Percentiles rank a stretch among this genome's conserved stretches.
Conservation (phyloP, 1,140 invertebrate species). For the Heliothis virescens region DNA sequence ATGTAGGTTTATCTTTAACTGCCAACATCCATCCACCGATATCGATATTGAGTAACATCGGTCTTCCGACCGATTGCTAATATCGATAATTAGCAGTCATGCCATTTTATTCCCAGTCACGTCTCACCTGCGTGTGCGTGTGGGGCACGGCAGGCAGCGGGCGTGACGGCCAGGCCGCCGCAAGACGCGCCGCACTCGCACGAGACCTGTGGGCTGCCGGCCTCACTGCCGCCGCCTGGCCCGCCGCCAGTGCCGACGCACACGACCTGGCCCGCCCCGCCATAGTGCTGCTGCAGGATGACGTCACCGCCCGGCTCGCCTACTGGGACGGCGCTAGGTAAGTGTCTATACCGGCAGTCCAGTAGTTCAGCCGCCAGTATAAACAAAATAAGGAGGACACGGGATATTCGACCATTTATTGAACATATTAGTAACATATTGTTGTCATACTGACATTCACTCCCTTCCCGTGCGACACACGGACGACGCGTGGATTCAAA, state of each 20-base stretch:
- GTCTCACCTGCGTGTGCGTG: slow-evolving; percentile 67
- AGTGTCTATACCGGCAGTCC: not conserved
- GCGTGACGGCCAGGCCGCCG: slow-evolving; percentile 54
- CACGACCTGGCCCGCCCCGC: slow-evolving; percentile 58
- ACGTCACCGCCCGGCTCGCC: slow-evolving; percentile 55
- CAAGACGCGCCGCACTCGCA: slow-evolving; percentile 57
- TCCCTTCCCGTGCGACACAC: no score
- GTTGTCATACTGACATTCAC: no score
- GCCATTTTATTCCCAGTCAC: slow-evolving; percentile 36
- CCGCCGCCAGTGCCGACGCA: slow-evolving; percentile 48
- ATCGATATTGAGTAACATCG: no score
- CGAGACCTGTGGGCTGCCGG: slow-evolving; percentile 64
- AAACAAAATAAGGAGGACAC: no score
- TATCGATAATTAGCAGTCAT: no score
- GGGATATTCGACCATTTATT: no score
- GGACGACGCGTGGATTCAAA: no score
- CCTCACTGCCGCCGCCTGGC: slow-evolving; percentile 45
- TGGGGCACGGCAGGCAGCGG: slow-evolving; percentile 58
- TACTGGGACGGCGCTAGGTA: slow-evolving; percentile 66
- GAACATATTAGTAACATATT: no score
- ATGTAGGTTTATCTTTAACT: no score
- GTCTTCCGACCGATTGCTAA: no score
- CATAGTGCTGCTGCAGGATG: slow-evolving; percentile 59
- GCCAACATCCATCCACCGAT: no score
- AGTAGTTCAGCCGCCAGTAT: no score